phyloP scores from a whole-genome alignment of 2,888 invertebrate species.

The Andrena camellia region DNA sequence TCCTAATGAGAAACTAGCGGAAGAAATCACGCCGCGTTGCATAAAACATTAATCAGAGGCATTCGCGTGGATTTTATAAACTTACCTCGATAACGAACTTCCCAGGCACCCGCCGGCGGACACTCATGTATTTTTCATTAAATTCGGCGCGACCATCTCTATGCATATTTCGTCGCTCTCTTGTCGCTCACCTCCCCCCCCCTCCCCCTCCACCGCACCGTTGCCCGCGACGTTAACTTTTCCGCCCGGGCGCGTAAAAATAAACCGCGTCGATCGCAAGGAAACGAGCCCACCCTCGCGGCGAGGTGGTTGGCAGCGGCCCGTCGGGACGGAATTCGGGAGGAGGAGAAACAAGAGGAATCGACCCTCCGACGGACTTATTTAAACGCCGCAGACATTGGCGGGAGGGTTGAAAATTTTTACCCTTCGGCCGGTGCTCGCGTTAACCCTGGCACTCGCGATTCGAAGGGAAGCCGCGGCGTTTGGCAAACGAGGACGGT shows the following conservation, averaged over 20 bases:
- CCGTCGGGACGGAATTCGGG: neutral
- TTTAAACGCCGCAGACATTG: slow-evolving; percentile 44
- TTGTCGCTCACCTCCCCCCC: too few relatives aligned
- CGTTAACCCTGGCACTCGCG: slow-evolving; percentile 10
- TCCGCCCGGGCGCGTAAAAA: slow-evolving; percentile 8
- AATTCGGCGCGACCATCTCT: slow-evolving; percentile 20
- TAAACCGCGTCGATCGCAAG: slow-evolving; percentile 1
- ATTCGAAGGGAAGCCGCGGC: neutral
- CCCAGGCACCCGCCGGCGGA: neutral
- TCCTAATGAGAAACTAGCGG: slow-evolving; percentile 3
- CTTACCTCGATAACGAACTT: slow-evolving; percentile 58
- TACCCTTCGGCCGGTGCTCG: neutral
- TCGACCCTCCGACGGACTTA: slow-evolving; percentile 6
- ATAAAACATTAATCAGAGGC: slow-evolving; percentile 47
- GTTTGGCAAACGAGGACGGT: neutral
- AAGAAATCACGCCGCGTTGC: slow-evolving; percentile 5
- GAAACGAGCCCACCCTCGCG: neutral
- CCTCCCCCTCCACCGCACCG: too few relatives aligned
- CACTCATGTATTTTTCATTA: slow-evolving; percentile 54
- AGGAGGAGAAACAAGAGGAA: slow-evolving; percentile 29
- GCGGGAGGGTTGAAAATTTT: slow-evolving; percentile 18
- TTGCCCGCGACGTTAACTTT: neutral
- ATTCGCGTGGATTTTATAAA: slow-evolving; percentile 32
- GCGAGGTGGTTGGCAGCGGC: neutral
- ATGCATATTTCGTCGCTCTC: slow-evolving; percentile 33